A percentile compares a stretch with the other conserved stretches of the same genome.
phyloP scores from a whole-genome alignment of 1,140 invertebrate genomes.

The Zeugodacus cucurbitae region DNA sequence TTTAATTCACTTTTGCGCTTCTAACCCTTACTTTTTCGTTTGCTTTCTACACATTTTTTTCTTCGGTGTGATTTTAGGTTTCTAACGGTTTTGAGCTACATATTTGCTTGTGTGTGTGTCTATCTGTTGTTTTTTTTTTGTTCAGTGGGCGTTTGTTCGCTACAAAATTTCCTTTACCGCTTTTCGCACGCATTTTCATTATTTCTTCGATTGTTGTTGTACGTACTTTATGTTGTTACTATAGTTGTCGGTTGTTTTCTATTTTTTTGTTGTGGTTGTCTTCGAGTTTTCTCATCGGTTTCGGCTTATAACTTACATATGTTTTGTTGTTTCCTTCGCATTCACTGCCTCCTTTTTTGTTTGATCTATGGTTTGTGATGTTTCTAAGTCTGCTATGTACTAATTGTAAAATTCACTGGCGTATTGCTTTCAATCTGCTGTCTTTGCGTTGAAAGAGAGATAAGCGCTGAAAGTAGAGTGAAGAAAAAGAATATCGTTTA shows the following conservation, averaged over 20 bases:
- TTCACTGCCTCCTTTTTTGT: background rate
- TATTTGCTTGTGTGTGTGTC: background rate
- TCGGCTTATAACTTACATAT: background rate
- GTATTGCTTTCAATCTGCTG: background rate
- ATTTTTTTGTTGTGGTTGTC: background rate
- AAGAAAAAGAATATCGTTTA: background rate
- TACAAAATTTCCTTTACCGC: background rate
- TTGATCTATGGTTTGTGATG: background rate
- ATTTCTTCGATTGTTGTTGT: background rate
- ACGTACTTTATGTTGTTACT: background rate
- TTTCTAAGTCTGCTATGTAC: background rate
- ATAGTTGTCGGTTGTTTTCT: background rate
- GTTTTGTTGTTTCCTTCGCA: background rate
- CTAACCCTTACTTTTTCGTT: background rate
- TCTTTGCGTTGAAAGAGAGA: slow-evolving; percentile 13
- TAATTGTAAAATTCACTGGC: background rate
- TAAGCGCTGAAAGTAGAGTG: slow-evolving; percentile 20
- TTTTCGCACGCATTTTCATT: background rate
- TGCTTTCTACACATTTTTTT: background rate
- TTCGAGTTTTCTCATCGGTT: background rate
- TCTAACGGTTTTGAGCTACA: background rate
- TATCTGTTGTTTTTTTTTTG: background rate
- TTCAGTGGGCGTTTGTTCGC: background rate
- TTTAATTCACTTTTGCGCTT: slow-evolving; percentile 1
- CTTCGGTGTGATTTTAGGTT: background rate